These are phyloP conservation scores for Chloromyia formosa DNA, from an alignment of 2,888 invertebrate species.

Conservation along the genomic window DNA sequence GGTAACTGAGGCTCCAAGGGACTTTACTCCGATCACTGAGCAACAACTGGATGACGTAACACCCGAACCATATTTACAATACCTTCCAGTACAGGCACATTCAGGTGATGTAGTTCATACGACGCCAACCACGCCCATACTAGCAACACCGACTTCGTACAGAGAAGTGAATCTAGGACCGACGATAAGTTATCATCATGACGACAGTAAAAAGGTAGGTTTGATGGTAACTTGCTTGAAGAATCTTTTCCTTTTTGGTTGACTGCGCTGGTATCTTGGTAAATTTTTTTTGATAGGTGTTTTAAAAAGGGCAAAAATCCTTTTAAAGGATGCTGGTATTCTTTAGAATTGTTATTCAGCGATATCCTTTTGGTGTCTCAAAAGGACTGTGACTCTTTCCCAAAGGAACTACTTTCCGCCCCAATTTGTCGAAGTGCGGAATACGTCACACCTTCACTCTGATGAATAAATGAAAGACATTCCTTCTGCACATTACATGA, in stretches of 20 bases:
- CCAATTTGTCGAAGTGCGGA: too few species aligned
- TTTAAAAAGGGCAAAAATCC: neutral
- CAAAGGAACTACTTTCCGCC: too few species aligned
- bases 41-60: slow-evolving; percentile 33
- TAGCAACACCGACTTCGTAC: slow-evolving; percentile 35
- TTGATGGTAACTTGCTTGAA: neutral
- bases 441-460: too few species aligned
- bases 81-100: slow-evolving; percentile 4
- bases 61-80: slow-evolving; percentile 11
- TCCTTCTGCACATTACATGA: slow-evolving; percentile 10
- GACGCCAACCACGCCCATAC: neutral
- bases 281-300: too few species aligned
- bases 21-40: slow-evolving; percentile 46
- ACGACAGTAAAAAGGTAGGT: slow-evolving; percentile 48
- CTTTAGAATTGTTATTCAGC: too few species aligned
- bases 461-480: slow-evolving; percentile 20
- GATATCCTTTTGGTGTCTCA: too few species aligned
- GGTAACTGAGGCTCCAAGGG: slow-evolving; percentile 1
- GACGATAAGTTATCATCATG: slow-evolving; percentile 1
- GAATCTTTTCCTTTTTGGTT: too few species aligned
- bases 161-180: slow-evolving; percentile 54
- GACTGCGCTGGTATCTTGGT: too few species aligned
- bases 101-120: neutral
- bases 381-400: too few species aligned
- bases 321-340: too few species aligned